Base-by-base conservation (phyloP, 2,888 invertebrate genomes). In the Crocallis elinguaria region DNA sequence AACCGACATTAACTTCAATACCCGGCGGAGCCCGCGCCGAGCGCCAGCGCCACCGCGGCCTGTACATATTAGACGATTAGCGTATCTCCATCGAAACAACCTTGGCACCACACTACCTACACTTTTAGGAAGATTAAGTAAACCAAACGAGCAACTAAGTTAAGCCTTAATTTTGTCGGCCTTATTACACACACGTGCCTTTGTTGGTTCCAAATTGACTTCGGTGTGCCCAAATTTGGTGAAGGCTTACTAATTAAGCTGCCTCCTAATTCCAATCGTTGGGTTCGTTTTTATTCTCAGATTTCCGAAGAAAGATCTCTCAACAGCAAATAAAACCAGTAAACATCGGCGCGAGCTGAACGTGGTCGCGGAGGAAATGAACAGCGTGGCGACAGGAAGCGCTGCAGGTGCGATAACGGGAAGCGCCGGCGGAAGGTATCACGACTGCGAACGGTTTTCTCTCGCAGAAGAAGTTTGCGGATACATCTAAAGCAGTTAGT, bases 1-100 rank as follows among this genome's bases (percentile, higher is more conserved):
- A 73, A 67, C 65, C 60, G 49, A 62, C 77, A 75, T 79, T 75
- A 78, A 75, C 71, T 76, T 57, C 61, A 55, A 63, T 60, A 62
- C 49, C 36, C 48, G 27, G 13, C 33, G 55, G 49, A 54, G 38
- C 32, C 25, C 52, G 12, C 56, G 33, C 36, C 53, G 25, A 17
- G 13, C 57, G 35, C 35, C 53, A 29, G 21, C 35, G 45, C 46
- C 39, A 36, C 45, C 39, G 30, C 27, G 21, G 14, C 45, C 36
- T 50, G 39, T 51, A 46, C 35, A 57, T 59, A 62, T 54, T 54
- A 53, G 30, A 51, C 53, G 59, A 57, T 62, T 57, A 61, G 49
- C 55, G 57, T 33, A 42, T 46, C 52, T 46, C 25, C 41, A 45
- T 41, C 55, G 45, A 39, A 39, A 27, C 29, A 25, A 21, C 27